Evolutionary conservation across 2,113 vertebrate species (phyloP), one percentile per base, ranked within the genome.

Genomic region (Ictalurus furcatus): DNA sequence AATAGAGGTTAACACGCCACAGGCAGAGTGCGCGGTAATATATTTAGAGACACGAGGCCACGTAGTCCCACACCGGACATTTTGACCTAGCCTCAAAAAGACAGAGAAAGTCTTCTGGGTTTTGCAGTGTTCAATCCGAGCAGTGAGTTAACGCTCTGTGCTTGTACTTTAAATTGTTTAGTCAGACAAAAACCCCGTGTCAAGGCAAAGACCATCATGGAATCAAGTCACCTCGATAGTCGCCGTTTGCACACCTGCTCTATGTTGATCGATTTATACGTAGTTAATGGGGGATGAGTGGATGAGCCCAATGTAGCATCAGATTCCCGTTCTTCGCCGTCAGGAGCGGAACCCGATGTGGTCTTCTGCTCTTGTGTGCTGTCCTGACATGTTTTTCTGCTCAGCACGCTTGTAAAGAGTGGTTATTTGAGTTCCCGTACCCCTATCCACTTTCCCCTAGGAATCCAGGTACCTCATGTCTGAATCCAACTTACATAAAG

Each of bases 1-100:
- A 89, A 92, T 84, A 87, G 86, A 80, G 91, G 90, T 88, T 89
- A 89, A 90, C 71, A 82, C 48, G 78, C 81, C 65, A 85, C 76
- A 34, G 85, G 79, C 56, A 73, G 79, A 78, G 73, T 34, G 88
- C 81, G 80, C 74, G 4, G 71, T 67, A 87, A 85, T 89, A 89
- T 90, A 88, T 86, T 80, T 82, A 86, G 81, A 80, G 90, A 90
- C 86, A 88, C 65, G 30, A 83, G 86, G 88, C 74, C 58, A 73
- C 61, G 83, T 78, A 73, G 65, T 84, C 79, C 84, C 73, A 71
- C 79, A 84, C 61, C 87, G 80, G 78, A 30, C 90, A 58, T 90
- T 90, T 85, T 74, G 82, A 79, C 85, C 76, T 28, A 82, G 28
- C 74, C 87, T n/a, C 6, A 87, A 79, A 71, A 88, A 86, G 44